Conservation (phyloP, 2,888 invertebrate genomes). For the Pyrrhosoma nymphula region DNA sequence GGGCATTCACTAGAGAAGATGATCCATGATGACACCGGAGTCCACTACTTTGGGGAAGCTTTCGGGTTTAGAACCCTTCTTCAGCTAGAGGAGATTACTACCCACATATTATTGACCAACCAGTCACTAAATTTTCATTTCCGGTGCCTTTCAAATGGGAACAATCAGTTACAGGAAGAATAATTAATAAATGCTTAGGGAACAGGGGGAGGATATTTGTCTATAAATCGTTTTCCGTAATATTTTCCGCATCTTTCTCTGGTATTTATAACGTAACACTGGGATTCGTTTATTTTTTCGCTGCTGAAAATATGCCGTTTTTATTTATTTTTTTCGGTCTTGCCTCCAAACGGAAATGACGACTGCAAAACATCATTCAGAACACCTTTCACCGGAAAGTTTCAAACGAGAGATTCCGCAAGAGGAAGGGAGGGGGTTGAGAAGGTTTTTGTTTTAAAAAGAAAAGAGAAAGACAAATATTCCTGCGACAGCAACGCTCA, state of each 20-base stretch:
- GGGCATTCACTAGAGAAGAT: too few species aligned
- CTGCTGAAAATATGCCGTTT: not conserved
- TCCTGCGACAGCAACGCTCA: not conserved
- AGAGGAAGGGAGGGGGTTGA: not conserved
- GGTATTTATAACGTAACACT: not conserved
- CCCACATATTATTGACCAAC: too few species aligned
- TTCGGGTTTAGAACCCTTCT: too few species aligned
- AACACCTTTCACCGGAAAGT: conserved; percentile 3
- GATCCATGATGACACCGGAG: too few species aligned
- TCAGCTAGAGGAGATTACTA: too few species aligned
- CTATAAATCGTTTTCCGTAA: not conserved
- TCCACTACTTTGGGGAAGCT: too few species aligned
- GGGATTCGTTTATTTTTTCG: not conserved
- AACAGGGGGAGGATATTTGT: not conserved
- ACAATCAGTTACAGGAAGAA: too few species aligned
- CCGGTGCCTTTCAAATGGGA: too few species aligned
- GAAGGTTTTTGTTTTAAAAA: too few species aligned
- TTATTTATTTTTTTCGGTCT: not conserved
- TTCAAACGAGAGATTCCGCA: not conserved
- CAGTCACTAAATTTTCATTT: too few species aligned
- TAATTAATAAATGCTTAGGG: too few species aligned
- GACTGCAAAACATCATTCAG: not conserved
- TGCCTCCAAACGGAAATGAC: not conserved
- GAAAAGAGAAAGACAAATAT: not conserved
- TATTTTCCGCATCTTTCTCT: not conserved